These are phyloP conservation scores for Poecilia velifera DNA, from an alignment of 2,797 vertebrate genomes.

Conservation along the genomic window DNA sequence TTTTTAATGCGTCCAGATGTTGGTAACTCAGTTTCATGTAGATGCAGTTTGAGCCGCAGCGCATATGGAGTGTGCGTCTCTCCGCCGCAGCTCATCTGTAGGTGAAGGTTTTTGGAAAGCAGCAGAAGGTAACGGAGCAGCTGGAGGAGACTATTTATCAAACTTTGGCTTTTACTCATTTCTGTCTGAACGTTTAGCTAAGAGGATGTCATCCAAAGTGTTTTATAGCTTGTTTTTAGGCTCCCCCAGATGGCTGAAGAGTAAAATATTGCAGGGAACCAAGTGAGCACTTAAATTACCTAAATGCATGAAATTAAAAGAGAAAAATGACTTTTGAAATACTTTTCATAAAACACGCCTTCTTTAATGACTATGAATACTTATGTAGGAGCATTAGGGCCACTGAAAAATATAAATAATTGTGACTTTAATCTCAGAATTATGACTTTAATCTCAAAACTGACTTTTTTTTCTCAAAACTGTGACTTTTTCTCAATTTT, in stretches of 20 bases:
- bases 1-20: background rate
- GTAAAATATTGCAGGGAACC: background rate
- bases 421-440: too few species aligned
- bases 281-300: background rate
- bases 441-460: too few species aligned
- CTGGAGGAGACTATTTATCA: background rate
- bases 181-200: background rate
- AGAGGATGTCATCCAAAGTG: background rate
- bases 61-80: background rate
- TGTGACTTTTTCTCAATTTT: too few species aligned
- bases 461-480: too few species aligned
- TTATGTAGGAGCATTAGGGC: too few species aligned
- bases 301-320: background rate
- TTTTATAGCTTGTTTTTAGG: slow-evolving; percentile 4
- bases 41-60: background rate
- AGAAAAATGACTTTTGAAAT: background rate
- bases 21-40: slow-evolving; percentile 6
- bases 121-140: background rate
- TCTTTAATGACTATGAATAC: background rate
- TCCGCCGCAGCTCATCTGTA: background rate
- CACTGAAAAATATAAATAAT: background rate
- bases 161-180: background rate
- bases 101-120: background rate
- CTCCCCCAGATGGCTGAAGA: slow-evolving; percentile 5
- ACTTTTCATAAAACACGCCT: background rate